Evolutionary conservation across 1,140 invertebrate genomes (phyloP), one percentile per base, ranked within the genome.

Genomic region (Ooceraea biroi): DNA sequence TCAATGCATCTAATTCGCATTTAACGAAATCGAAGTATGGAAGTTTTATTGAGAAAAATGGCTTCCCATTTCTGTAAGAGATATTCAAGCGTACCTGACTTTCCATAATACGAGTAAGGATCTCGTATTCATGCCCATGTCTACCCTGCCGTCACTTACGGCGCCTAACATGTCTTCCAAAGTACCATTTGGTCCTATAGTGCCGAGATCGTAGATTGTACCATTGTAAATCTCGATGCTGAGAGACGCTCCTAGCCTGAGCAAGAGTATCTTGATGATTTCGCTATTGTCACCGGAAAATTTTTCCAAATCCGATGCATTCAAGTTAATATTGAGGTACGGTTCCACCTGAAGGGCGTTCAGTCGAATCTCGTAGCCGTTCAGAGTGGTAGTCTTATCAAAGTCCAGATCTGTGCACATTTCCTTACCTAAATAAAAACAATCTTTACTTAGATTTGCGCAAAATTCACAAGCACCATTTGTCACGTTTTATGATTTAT

Each of bases 71-170:
- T 41, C n/a, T 73, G 17, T 48, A 5, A 36, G 2, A 36, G 36
- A 36, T 41, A 50, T 17, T 11, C 8, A 22, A 3, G 58, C 46
- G 10, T 58, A 89, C 87, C 27, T 71, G 30, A 82, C 3, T 5
- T 85, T 84, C 87, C 88, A 89, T 50, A 69, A 44, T 11, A 12
- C 17, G 17, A 71, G 11, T 14, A 86, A 17, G 1, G 0, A 11
- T 30, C 60, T 88, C 17, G 27, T 12, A 41, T 85, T 89, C 85
- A 89, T 89, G n/a, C 65, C 84, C n/a, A 89, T 78, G 36, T 90
- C 88, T 41, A 83, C 57, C 1, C 5, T 48, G 5, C 88, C 85
- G 0, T 25, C 58, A 7, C 60, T 60, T 17, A 90, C 14, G n/a
- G 85, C 69, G 0, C 50, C 60, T 46, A 90, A 8, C 61, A 90